Evolutionary conservation across 2,113 vertebrate genomes (phyloP).

Genomic region (Platysteira castanea): DNA sequence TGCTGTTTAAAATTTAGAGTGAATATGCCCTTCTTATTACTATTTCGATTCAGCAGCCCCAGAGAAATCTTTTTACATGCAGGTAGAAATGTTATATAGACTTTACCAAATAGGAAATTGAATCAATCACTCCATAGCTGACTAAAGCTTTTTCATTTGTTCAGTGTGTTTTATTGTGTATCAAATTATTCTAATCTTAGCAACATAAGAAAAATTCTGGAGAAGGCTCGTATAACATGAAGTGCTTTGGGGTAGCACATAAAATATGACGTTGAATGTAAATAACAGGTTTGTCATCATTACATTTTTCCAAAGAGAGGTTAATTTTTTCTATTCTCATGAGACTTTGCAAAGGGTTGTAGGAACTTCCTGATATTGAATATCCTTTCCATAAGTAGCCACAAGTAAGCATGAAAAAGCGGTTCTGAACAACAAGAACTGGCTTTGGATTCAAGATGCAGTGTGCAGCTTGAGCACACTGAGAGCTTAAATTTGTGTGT

Average conservation of each 20-base stretch:
- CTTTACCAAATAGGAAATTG: not conserved
- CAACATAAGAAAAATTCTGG: not conserved
- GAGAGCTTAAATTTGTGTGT: not conserved
- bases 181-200: not conserved
- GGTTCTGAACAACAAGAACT: not conserved
- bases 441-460: not conserved
- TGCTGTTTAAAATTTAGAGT: not conserved
- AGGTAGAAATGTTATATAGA: not conserved
- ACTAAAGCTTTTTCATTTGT: not conserved
- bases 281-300: not conserved
- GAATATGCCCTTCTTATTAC: not conserved
- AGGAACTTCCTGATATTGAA: not conserved
- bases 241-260: not conserved
- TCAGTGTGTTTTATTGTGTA: not conserved
- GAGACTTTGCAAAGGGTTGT: not conserved
- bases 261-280: not conserved
- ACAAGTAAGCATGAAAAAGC: not conserved
- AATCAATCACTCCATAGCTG: not conserved
- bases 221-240: not conserved
- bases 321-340: not conserved
- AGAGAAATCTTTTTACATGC: not conserved
- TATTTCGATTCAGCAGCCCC: not conserved
- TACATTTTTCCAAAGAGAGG: not conserved
- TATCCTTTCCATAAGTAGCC: not conserved
- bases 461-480: not conserved